These are phyloP conservation scores for Montipora cactus DNA, from an alignment of 64 coral and sea anemone species.

Conservation along the genomic window DNA sequence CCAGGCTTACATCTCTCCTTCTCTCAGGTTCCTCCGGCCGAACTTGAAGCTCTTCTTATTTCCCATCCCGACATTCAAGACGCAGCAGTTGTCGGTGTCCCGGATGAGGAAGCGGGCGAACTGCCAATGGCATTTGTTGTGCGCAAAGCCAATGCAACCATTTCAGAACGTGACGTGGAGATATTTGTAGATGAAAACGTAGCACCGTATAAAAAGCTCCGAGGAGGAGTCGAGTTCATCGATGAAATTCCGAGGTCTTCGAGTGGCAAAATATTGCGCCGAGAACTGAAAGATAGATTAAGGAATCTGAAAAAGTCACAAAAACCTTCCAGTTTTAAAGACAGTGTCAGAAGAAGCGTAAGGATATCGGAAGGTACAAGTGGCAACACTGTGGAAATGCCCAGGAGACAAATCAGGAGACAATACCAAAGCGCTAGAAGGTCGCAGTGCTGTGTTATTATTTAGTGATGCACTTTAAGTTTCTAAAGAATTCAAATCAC, in stretches of 20 bases:
- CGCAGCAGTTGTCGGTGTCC: conserved; percentile 76
- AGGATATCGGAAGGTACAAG: background rate
- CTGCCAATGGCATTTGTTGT: conserved; percentile 82
- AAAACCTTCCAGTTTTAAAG: background rate
- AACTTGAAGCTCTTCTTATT: conserved; percentile 71
- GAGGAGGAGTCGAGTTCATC: conserved; percentile 80
- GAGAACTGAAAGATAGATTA: conserved; percentile 35
- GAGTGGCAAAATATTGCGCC: conserved; percentile 81
- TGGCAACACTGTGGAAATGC: background rate
- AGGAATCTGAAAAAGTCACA: background rate
- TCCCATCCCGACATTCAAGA: conserved; percentile 66
- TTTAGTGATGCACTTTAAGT: background rate
- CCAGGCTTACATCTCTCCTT: background rate
- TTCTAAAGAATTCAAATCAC: no score
- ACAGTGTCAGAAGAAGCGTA: background rate
- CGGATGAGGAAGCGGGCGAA: conserved; percentile 60
- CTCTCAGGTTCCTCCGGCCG: conserved; percentile 67
- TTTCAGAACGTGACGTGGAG: conserved; percentile 58
- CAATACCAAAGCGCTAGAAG: background rate
- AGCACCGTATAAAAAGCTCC: conserved; percentile 73
- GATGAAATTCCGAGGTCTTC: conserved; percentile 77
- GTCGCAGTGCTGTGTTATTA: conserved; percentile 20
- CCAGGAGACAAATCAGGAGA: background rate
- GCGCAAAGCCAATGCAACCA: conserved; percentile 11
- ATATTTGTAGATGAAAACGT: conserved; percentile 66